Evolutionary conservation across 2,797 vertebrate genomes (phyloP), one percentile per base, ranked within the genome.

Genomic region (Hemitrygon akajei): DNA sequence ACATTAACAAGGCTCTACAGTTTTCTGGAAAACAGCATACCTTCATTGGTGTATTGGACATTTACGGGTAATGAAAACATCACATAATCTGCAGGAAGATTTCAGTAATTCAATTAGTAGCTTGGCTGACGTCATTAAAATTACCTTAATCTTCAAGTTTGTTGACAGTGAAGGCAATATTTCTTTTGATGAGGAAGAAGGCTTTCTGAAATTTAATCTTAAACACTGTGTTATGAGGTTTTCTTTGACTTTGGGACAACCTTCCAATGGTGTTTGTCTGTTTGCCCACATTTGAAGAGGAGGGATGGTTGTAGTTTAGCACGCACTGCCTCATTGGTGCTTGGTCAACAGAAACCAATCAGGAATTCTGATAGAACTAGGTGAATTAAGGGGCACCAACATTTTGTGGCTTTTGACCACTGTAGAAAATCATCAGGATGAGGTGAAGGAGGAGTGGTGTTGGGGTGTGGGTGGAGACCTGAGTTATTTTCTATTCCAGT

Each of bases 21-120:
- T 98, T 98, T 93, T 96, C 98, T 75, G 98, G 98, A 94, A 98
- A 98, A 79, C 97, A 98, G 47, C 98, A 98, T 93, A 97, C 98
- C 92, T 99, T 99, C 95, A 98, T 99, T 93, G 99, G 99, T n/a
- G 99, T 99, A 93, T 96, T 99, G 97, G 99, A 99, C 95, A 99
- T 99, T 95, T 99, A 99, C 94, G 99, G 99, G 99, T 99, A 97
- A 97, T 97, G 81, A 7, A 30, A 30, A 66, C 10, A 37, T 69
- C 63, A 12, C 37, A 16, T 75, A 0, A 2, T 75, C 71, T 75
- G 22, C 91, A 30, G 69, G 69, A 73, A 73, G 14, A 47, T 27
- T 11, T 91, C 16, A 5, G 66, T 47, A 27, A 16, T 79, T 34
- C 27, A 56, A 56, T 47, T 82, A 37, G 47, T 25, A 47, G 7